Base-by-base conservation (phyloP, 2,113 vertebrate genomes). In the Colossoma macropomum region DNA sequence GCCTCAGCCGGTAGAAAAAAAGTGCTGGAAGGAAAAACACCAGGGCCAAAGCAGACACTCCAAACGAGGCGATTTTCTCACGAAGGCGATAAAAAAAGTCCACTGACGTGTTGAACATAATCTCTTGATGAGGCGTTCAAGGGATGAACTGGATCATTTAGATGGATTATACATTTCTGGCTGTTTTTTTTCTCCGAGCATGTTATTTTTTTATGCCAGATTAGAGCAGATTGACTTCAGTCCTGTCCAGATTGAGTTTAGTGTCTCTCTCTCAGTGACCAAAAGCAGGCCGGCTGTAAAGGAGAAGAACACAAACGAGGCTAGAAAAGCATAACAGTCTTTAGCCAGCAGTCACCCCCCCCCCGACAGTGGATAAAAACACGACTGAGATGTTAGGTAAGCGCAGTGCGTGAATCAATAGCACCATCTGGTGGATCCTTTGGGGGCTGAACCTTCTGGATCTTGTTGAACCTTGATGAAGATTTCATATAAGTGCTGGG, bases 381-480 rank as follows among this genome's bases (percentile, higher is more conserved):
- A 32, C 32, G 48, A 38, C 30, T 45, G 27, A 17, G 17, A n/a
- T 19, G 28, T 71, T 77, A 48, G 28, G n/a, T 6, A 74, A 45
- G 34, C 21, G 19, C 23, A 34, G 15, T 68, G 21, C 30, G 79
- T 89, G 89, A 86, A 84, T 81, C 92, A 93, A 93, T 87, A 94
- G 90, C 92, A 89, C 93, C 94, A 94, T 92, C 94, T 93, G 89
- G 90, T 93, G 94, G 92, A 59, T 60, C 15, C 45, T 23, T 79
- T 10, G 56, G 19, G 69, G 32, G 52, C 25, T 77, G 62, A 69
- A 45, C 2, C 21, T 25, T 48, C 32, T 6, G 5, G 0, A 3
- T 3, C n/a, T 25, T 1, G n/a, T n/a, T 23, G 41, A 4, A 56
- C 17, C 21, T 62, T 15, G 17, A 4, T n/a, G n/a, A n/a, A n/a